These are phyloP conservation scores for Euplexia lucipara DNA, from an alignment of 2,888 invertebrate species.

Conservation along the genomic window DNA sequence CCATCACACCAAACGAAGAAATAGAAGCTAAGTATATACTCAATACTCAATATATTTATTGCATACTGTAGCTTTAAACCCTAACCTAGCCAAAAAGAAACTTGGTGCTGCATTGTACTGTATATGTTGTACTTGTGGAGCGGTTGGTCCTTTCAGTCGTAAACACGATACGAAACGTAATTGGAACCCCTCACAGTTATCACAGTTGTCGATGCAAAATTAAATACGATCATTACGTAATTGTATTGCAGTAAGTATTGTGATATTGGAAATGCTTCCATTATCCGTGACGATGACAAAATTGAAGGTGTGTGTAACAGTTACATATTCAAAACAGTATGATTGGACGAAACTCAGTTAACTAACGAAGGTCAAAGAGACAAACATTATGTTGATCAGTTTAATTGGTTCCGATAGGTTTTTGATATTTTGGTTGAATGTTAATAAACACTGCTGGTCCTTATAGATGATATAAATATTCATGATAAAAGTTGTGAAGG, in stretches of 20 bases:
- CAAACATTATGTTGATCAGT: background rate
- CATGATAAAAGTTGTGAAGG: constrained; percentile 8
- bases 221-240: constrained; percentile 64
- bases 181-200: constrained; percentile 97
- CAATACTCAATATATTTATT: no score
- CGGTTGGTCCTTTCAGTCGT: constrained; percentile 97
- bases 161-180: constrained; percentile 97
- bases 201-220: constrained; percentile 95
- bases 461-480: constrained; percentile 12
- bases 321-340: background rate
- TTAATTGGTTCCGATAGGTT: background rate
- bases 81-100: background rate
- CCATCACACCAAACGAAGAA: no score
- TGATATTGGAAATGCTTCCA: constrained; percentile 1
- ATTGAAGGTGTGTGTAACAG: background rate
- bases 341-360: background rate
- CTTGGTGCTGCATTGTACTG: background rate
- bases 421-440: background rate
- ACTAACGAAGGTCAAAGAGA: constrained; percentile 4
- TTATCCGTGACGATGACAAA: constrained; percentile 4
- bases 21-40: no score
- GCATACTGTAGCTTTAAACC: no score
- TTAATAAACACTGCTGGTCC: background rate
- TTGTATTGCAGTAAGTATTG: constrained; percentile 25
- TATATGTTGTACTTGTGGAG: constrained; percentile 91